These are phyloP conservation scores for Brachyopa scutellaris DNA, from an alignment of 2,888 invertebrate species.

Conservation along the genomic window DNA sequence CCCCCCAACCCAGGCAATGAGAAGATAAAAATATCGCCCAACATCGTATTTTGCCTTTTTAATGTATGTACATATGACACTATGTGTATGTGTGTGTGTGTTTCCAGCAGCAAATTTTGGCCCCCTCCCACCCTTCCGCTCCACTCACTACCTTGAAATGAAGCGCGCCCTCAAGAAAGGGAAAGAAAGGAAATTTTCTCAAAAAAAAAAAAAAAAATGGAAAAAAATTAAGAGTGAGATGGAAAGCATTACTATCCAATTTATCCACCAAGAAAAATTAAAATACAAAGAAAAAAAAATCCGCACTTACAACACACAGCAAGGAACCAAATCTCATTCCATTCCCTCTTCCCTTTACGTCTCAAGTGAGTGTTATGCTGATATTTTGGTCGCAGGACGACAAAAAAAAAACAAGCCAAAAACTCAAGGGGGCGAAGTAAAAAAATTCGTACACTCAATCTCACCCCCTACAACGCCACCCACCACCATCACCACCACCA, in stretches of 20 bases:
- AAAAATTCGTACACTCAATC: slow-evolving; percentile 39
- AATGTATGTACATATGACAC: slow-evolving; percentile 59
- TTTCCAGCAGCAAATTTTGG: neutral
- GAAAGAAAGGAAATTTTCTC: slow-evolving; percentile 12
- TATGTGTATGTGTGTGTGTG: slow-evolving; percentile 18
- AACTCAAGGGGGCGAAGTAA: slow-evolving; percentile 34
- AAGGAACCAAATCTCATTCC: slow-evolving; percentile 26
- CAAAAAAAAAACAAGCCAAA: neutral
- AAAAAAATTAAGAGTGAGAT: slow-evolving; percentile 65
- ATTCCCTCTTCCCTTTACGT: slow-evolving; percentile 12
- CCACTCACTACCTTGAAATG: slow-evolving; percentile 3
- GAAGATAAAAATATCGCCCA: slow-evolving; percentile 40
- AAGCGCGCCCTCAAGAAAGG: slow-evolving; percentile 35
- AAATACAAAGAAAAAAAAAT: slow-evolving; percentile 61
- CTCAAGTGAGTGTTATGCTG: slow-evolving; percentile 69
- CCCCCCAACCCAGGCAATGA: no score
- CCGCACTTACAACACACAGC: slow-evolving; percentile 47
- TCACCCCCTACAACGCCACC: slow-evolving; percentile 15
- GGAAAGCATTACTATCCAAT: slow-evolving; percentile 68
- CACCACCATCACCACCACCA: slow-evolving; percentile 16
- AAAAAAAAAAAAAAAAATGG: slow-evolving; percentile 31
- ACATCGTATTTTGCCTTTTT: slow-evolving; percentile 59
- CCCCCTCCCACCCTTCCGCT: neutral
- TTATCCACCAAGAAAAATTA: slow-evolving; percentile 67
- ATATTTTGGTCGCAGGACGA: slow-evolving; percentile 65